A percentile compares a stretch with the other conserved stretches of the same genome.
Conservation (phyloP, 1,140 invertebrate species). For the Anadara kagoshimensis region DNA sequence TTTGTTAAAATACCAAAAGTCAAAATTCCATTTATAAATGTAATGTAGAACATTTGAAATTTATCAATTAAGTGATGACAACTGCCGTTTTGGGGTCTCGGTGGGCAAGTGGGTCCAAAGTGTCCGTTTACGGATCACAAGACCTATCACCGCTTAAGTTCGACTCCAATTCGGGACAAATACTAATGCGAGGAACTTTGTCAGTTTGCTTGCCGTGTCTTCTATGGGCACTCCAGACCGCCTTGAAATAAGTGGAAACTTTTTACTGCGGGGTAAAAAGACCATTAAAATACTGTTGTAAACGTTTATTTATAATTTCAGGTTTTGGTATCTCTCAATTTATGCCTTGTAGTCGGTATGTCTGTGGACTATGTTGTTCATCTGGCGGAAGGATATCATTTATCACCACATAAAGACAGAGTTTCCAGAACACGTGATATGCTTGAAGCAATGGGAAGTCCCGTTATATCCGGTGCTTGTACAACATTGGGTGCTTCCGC, state of each 20-base stretch:
- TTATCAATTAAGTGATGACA: too few species aligned
- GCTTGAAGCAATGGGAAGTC: conserved; percentile 64
- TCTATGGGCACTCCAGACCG: not conserved
- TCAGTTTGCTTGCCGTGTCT: not conserved
- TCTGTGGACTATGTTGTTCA: conserved; percentile 70
- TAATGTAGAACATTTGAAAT: too few species aligned
- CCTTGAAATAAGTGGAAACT: not conserved
- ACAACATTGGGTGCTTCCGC: conserved; percentile 60
- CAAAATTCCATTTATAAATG: too few species aligned
- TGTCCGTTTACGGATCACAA: too few species aligned
- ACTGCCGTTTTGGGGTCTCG: too few species aligned
- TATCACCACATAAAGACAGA: conserved; percentile 53
- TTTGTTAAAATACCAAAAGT: too few species aligned
- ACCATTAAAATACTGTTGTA: not conserved
- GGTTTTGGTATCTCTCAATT: conserved; percentile 66
- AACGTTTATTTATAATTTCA: conserved; percentile 44
- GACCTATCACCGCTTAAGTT: too few species aligned
- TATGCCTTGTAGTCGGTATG: conserved; percentile 66
- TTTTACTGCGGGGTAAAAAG: not conserved
- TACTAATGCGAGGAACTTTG: not conserved
- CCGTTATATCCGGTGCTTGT: conserved; percentile 61
- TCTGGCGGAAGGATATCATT: conserved; percentile 65
- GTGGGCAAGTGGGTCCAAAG: too few species aligned
- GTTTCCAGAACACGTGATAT: conserved; percentile 56
- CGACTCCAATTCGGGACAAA: not conserved